These are phyloP conservation scores for Fopius arisanus DNA, from an alignment of 1,140 invertebrate species.

Conservation along the genomic window DNA sequence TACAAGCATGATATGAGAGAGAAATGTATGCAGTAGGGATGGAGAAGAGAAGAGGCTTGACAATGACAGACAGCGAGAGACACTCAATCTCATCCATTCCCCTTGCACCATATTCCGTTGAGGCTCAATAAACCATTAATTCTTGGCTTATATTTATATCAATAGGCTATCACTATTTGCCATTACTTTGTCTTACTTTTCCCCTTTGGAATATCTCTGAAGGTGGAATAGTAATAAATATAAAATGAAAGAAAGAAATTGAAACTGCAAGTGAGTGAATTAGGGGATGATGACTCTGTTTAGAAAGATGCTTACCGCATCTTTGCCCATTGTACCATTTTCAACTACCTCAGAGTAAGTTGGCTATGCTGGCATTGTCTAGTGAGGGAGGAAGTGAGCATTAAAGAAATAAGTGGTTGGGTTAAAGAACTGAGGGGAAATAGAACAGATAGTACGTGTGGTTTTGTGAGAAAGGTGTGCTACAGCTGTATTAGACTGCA, in stretches of 20 bases:
- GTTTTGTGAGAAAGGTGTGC: conserved; percentile 22
- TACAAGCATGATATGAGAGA: background rate
- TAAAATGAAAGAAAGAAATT: too few species aligned
- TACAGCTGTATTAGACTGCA: conserved; percentile 27
- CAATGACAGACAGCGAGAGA: conserved; percentile 9
- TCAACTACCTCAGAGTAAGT: too few species aligned
- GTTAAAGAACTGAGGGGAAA: background rate
- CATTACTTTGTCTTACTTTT: too few species aligned
- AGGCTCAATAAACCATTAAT: too few species aligned
- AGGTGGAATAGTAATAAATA: too few species aligned
- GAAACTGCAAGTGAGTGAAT: background rate
- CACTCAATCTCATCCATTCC: conserved; percentile 10
- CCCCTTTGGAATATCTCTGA: too few species aligned
- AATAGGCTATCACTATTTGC: too few species aligned
- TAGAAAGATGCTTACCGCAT: too few species aligned
- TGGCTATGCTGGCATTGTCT: background rate
- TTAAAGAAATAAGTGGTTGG: background rate
- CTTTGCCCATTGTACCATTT: too few species aligned
- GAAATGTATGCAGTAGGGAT: background rate
- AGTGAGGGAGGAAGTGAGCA: background rate
- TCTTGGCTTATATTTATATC: too few species aligned
- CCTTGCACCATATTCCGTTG: too few species aligned
- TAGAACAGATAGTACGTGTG: background rate
- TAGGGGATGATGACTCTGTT: too few species aligned
- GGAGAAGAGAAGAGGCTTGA: conserved; percentile 7